phyloP scores from a whole-genome alignment of 2,797 vertebrate species.

The Xiphorhynchus erythropygius region DNA sequence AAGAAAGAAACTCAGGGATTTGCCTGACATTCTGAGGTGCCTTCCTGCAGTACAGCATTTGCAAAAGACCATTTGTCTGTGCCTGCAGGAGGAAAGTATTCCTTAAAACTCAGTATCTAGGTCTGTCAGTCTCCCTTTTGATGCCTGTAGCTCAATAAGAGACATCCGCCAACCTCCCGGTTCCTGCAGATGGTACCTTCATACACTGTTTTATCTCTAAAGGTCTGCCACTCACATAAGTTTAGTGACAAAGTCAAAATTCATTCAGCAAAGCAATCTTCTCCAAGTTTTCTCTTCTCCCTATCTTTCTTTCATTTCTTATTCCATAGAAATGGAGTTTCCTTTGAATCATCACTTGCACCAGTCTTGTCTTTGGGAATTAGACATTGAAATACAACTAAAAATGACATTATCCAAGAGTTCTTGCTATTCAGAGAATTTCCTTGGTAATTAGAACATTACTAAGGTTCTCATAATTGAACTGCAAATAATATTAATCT shows the following conservation, averaged over 20 bases:
- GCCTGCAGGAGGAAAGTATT: constrained; percentile 21
- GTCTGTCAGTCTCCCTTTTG: constrained; percentile 42
- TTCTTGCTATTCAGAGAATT: constrained; percentile 7
- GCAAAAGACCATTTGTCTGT: constrained; percentile 10
- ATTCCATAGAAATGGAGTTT: neutral
- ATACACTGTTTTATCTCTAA: constrained; percentile 55
- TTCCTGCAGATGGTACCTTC: constrained; percentile 53
- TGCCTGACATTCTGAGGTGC: neutral
- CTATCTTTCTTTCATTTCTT: constrained; percentile 40
- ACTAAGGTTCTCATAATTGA: neutral
- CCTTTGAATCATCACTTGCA: neutral
- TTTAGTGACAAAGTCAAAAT: constrained; percentile 66
- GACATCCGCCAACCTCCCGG: constrained; percentile 14
- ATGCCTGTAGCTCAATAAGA: constrained; percentile 37
- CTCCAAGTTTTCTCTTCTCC: constrained; percentile 27
- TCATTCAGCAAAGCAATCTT: constrained; percentile 47
- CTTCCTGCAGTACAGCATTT: neutral
- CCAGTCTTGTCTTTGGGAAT: constrained; percentile 11
- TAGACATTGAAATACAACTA: constrained; percentile 4
- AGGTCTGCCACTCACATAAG: constrained; percentile 51
- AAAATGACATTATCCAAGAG: neutral
- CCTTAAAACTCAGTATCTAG: constrained; percentile 33
- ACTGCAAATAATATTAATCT: constrained; percentile 6
- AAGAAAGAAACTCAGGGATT: neutral
- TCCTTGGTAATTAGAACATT: constrained; percentile 16